phyloP scores from a whole-genome alignment of 2,113 vertebrate genomes.

The Pluvialis apricaria region DNA sequence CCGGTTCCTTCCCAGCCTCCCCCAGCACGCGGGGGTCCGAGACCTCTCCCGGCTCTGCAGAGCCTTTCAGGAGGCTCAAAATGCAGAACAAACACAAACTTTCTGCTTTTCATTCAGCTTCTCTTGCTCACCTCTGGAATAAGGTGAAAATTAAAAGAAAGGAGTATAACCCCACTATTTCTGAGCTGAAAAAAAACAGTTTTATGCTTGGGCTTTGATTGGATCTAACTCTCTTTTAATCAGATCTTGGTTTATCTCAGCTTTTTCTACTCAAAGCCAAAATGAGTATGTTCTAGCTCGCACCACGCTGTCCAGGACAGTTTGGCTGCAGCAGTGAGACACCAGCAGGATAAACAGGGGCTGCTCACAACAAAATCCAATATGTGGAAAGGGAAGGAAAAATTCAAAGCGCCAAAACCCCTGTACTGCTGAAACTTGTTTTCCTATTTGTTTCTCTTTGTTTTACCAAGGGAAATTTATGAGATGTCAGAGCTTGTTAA shows the following conservation, averaged over 20 bases:
- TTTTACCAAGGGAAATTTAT: conserved; percentile 55
- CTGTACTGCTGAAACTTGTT: background rate
- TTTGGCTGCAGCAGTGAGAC: background rate
- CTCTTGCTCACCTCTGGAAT: background rate
- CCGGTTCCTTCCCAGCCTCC: background rate
- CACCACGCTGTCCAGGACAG: background rate
- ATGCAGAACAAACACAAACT: rapidly evolving
- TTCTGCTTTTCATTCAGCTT: background rate
- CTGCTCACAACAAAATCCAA: background rate
- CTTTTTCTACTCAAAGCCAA: background rate
- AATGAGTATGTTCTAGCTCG: rapidly evolving
- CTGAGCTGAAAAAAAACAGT: background rate
- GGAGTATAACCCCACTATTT: background rate
- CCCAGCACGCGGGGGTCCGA: background rate
- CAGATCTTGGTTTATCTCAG: background rate
- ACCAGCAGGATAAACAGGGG: background rate
- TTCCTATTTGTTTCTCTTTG: background rate
- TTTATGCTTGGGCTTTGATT: background rate
- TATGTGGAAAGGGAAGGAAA: background rate
- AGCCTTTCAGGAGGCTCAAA: background rate
- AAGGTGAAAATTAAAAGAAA: background rate
- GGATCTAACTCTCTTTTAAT: background rate
- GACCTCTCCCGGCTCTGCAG: background rate
- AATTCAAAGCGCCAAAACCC: background rate
- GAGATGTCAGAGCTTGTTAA: conserved; percentile 51